These are phyloP conservation scores for Rhinichthys klamathensis DNA, from an alignment of 2,113 vertebrate species.

Conservation along the genomic window DNA sequence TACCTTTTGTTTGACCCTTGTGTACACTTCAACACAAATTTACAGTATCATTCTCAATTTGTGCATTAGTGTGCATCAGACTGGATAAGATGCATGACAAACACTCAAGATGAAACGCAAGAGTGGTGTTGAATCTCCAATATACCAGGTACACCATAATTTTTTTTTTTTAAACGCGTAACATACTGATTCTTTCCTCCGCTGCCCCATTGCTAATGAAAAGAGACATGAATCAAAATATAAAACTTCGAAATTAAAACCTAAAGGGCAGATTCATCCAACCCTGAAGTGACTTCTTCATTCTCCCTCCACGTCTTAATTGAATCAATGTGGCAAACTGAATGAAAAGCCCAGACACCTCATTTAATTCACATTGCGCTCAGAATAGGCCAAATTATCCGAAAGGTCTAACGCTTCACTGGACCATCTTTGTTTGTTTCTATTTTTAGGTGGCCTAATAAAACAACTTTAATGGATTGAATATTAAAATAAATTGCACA, in stretches of 20 bases:
- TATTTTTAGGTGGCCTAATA: slow-evolving; percentile 43
- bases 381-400: slow-evolving; percentile 33
- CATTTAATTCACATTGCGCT: slow-evolving; percentile 15
- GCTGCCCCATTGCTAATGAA: slow-evolving; percentile 17
- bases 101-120: background rate
- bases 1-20: slow-evolving; percentile 45
- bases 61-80: slow-evolving; percentile 4
- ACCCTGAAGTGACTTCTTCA: slow-evolving; percentile 39
- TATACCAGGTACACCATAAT: background rate
- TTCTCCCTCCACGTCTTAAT: slow-evolving; percentile 30
- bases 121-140: background rate
- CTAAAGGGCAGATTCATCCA: background rate
- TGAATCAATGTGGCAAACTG: slow-evolving; percentile 32
- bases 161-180: background rate
- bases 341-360: slow-evolving; percentile 32
- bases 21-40: background rate
- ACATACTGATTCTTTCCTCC: slow-evolving; percentile 15
- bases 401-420: slow-evolving; percentile 36
- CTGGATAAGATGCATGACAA: background rate
- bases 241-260: slow-evolving; percentile 33
- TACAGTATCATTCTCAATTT: background rate
- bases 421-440: slow-evolving; percentile 37
- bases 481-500: slow-evolving; percentile 15
- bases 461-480: slow-evolving; percentile 48
- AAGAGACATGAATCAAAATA: background rate